Evolutionary conservation across 2,113 vertebrate species (phyloP).

Genomic region (Sialia sialis): DNA sequence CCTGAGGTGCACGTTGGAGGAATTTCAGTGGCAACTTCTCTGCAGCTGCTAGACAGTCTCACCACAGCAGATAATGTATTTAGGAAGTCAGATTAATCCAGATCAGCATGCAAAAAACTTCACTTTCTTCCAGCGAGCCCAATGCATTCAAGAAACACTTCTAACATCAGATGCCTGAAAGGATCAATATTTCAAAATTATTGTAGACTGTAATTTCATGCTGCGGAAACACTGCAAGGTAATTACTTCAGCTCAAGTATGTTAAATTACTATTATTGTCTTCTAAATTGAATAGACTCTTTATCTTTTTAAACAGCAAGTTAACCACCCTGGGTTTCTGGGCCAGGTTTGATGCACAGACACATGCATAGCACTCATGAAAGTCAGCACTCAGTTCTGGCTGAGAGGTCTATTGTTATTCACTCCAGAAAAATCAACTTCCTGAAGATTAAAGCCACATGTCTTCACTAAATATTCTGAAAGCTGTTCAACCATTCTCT

Average conservation of each 20-base stretch:
- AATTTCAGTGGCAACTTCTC: background rate
- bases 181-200: constrained; percentile 53
- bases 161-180: constrained; percentile 20
- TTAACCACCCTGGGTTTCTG: constrained; percentile 32
- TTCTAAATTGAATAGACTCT: constrained; percentile 52
- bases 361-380: background rate
- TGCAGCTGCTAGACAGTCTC: background rate
- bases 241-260: constrained; percentile 63
- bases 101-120: background rate
- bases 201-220: constrained; percentile 52
- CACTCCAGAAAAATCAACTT: background rate
- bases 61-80: background rate
- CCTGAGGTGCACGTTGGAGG: background rate
- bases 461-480: background rate
- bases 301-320: constrained; percentile 59
- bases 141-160: background rate
- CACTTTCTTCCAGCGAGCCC: background rate
- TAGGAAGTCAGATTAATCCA: background rate
- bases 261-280: constrained; percentile 70
- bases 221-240: constrained; percentile 58
- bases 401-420: background rate
- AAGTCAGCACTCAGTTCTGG: background rate
- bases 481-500: background rate
- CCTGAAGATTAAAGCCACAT: background rate
- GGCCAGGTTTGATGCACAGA: background rate